Conservation (phyloP, 2,888 invertebrate species). For the Bombylius major region DNA sequence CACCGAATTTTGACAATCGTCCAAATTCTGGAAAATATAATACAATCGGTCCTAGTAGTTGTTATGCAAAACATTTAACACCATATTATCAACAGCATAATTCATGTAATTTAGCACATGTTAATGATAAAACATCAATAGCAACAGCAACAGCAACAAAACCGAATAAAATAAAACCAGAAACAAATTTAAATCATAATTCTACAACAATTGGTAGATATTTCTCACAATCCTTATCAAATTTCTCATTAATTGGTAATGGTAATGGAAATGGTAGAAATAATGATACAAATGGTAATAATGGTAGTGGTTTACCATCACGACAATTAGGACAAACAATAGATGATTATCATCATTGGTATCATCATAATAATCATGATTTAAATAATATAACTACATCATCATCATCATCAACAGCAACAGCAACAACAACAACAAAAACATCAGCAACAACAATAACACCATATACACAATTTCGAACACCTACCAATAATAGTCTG, state of each 20-base stretch:
- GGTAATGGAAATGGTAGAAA: neutral
- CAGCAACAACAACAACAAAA: slow-evolving; percentile 12
- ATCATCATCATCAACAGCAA: neutral
- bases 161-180: too few relatives aligned
- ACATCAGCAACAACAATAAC: neutral
- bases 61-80: slow-evolving; percentile 31
- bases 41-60: slow-evolving; percentile 35
- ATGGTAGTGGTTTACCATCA: neutral
- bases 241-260: slow-evolving; percentile 25
- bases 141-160: slow-evolving; percentile 9
- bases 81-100: slow-evolving; percentile 24
- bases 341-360: slow-evolving; percentile 12
- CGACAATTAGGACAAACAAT: slow-evolving; percentile 4
- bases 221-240: slow-evolving; percentile 35
- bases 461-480: slow-evolving; percentile 31
- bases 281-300: neutral
- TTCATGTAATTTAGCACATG: neutral
- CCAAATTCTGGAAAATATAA: slow-evolving; percentile 29
- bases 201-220: slow-evolving; percentile 22
- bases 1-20: slow-evolving; percentile 16
- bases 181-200: neutral
- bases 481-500: slow-evolving; percentile 13
- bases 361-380: slow-evolving; percentile 15
- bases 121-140: slow-evolving; percentile 16
- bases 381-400: slow-evolving; percentile 13